These are phyloP conservation scores for Drosophila mercatorum DNA, from an alignment of 2,888 invertebrate species.

Conservation along the genomic window DNA sequence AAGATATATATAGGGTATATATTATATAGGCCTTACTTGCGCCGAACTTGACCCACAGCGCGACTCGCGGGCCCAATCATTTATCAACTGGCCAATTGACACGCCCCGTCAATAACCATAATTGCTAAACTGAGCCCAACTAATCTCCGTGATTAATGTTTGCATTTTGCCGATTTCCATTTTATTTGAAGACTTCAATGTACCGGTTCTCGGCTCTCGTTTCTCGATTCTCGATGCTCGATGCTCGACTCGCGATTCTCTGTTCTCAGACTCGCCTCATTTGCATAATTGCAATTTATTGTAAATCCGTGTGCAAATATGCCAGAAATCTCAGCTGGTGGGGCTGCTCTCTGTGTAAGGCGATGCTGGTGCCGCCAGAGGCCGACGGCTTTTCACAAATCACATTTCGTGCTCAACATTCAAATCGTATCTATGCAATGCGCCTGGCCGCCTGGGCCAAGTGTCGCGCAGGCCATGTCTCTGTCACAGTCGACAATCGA, in stretches of 20 bases:
- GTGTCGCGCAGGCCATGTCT: constrained; percentile 6
- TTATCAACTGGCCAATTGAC: constrained; percentile 64
- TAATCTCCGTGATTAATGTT: constrained; percentile 68
- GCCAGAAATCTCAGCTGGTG: constrained; percentile 61
- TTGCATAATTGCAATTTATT: constrained; percentile 79
- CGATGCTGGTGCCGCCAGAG: constrained; percentile 53
- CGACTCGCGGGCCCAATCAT: constrained; percentile 45
- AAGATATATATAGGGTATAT: no score
- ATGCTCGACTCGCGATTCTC: constrained; percentile 22
- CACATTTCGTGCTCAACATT: constrained; percentile 39
- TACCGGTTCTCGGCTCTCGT: constrained; percentile 30
- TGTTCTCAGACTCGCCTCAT: constrained; percentile 38
- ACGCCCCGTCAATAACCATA: constrained; percentile 71
- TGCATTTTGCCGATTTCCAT: constrained; percentile 9
- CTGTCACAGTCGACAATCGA: constrained; percentile 45
- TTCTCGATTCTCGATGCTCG: constrained; percentile 26
- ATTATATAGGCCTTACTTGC: neutral
- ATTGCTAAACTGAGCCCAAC: constrained; percentile 67
- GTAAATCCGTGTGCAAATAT: constrained; percentile 75
- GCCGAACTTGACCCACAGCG: constrained; percentile 37
- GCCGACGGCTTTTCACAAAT: constrained; percentile 69
- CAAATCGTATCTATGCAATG: constrained; percentile 1
- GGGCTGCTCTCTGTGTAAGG: constrained; percentile 50
- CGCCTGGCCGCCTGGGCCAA: no score
- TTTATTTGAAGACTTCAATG: constrained; percentile 33